Evolutionary conservation across 2,113 vertebrate species (phyloP), one percentile per base, ranked within the genome.

Genomic region (Thamnaconus septentrionalis): DNA sequence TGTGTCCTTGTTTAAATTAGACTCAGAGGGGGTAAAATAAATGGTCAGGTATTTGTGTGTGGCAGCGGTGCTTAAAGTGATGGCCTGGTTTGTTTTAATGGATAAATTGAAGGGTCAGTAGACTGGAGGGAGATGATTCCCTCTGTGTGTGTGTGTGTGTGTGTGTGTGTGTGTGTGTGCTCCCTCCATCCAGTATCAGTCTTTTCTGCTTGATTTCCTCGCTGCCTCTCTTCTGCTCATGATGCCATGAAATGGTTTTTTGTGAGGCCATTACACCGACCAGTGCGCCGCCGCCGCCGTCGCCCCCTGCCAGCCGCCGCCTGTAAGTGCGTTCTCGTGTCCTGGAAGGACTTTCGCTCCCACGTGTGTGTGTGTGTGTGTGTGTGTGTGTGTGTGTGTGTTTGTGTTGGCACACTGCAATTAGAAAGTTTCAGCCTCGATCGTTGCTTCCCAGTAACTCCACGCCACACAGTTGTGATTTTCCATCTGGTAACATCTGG

Each of bases 241-340:
- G 64, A 76, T 58, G 81, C 87, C 86, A 81, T 91, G 91, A 92
- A 93, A 93, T 93, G 86, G 85, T 88, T 90, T 92, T 91, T 91
- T 84, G 81, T 83, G 83, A 90, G 89, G 80, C 89, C 87, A 90
- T 92, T 92, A 90, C 87, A 89, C 82, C 70, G 63, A 70, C 79
- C 80, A 79, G 71, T 73, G 73, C 56, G 42, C 79, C 58, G 46
- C 61, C 49, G 18, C 18, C 18, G 18, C 18, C 18, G 18, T 31
- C 18, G 18, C 18, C 65, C 70, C 12, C 64, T 73, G 75, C 75
- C 67, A 64, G 18, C 75, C 48, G 76, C 69, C 62, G 59, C 69
- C 54, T 41, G 50, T 7, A 53, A 79, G 73, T 31, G 61, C 63
- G 59, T 42, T 57, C 41, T 56, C 71, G 76, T 58, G 57, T 67